These are phyloP conservation scores for Crambe crambe DNA, from an alignment of 37 sponge, comb jelly and placozoan genomes.

Conservation along the genomic window DNA sequence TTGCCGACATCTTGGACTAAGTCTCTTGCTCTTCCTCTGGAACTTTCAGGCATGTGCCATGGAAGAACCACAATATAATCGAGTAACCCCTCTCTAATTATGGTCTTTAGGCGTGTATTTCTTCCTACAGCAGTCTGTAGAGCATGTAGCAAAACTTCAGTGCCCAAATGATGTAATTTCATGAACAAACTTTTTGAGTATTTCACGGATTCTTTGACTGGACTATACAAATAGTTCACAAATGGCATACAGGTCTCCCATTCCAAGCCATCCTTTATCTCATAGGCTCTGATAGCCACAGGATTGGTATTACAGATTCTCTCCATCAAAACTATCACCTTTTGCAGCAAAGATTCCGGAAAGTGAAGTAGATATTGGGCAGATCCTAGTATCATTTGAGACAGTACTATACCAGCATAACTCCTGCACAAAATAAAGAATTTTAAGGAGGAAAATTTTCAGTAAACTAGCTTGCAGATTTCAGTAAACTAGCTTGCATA, in stretches of 20 bases:
- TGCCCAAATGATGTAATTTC: neutral
- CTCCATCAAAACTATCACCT: neutral
- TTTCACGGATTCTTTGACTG: neutral
- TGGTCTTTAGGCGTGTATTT: neutral
- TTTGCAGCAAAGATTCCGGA: neutral
- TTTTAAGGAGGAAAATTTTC: too few species aligned
- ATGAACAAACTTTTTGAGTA: neutral
- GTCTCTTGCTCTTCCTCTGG: neutral
- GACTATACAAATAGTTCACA: neutral
- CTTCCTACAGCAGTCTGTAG: neutral
- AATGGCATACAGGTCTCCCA: neutral
- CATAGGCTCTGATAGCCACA: neutral
- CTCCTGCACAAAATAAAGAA: too few species aligned
- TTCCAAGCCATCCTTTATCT: neutral
- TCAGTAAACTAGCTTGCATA: too few species aligned
- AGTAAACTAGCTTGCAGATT: too few species aligned
- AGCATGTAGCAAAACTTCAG: neutral
- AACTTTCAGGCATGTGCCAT: neutral
- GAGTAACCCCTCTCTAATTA: neutral
- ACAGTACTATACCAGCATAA: too few species aligned
- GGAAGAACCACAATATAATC: neutral
- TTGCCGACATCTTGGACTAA: neutral
- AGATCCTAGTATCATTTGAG: too few species aligned
- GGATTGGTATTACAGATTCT: neutral
- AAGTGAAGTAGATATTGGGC: too few species aligned